Evolutionary conservation across 2,888 invertebrate genomes (phyloP), one percentile per base, ranked within the genome.

Genomic region (Drosophila parthenogenetica): DNA sequence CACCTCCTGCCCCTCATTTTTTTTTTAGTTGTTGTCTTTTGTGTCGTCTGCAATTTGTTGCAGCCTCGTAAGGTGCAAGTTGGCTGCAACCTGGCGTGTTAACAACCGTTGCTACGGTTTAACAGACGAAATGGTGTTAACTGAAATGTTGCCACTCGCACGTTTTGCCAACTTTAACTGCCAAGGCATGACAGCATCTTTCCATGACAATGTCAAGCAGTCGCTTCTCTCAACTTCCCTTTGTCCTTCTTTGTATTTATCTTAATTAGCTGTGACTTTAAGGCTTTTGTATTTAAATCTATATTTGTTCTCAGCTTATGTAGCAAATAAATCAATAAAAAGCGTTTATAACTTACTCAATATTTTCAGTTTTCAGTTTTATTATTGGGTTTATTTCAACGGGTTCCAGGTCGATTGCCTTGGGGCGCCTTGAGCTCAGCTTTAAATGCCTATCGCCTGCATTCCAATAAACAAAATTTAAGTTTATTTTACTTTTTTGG

Each of bases 11-110:
- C 35, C 25, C 39, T 46, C 40, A 11, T 61, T 29, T 48, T 35
- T 45, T 32, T 66, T 42, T 29, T 58, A 29, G 64, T 55, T 55
- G 49, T 17, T 59, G 61, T 62, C 54, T 64, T 69, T 66, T 77
- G 87, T 78, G 75, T 84, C 84, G 84, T 81, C 87, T 84, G 87
- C 87, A 83, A 83, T 87, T 83, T 83, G 82, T 87, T 87, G 82
- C 42, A 49, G 65, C 55, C 55, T 73, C 65, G 49, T 66, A 74
- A 73, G 70, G 66, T 82, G 84, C 75, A 83, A 51, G 45, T 35
- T 29, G 5, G 29, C 29, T 2, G 53, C 60, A 42, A 40, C 32
- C 57, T 55, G 61, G 68, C 71, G 71, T 78, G 87, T 83, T 83
- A 83, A 83, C 82, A 84, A 83, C 82, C 85, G 82, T 83, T 83